These are phyloP conservation scores for Porites evermanni DNA, from an alignment of 92 coral and sea anemone species.

Conservation along the genomic window DNA sequence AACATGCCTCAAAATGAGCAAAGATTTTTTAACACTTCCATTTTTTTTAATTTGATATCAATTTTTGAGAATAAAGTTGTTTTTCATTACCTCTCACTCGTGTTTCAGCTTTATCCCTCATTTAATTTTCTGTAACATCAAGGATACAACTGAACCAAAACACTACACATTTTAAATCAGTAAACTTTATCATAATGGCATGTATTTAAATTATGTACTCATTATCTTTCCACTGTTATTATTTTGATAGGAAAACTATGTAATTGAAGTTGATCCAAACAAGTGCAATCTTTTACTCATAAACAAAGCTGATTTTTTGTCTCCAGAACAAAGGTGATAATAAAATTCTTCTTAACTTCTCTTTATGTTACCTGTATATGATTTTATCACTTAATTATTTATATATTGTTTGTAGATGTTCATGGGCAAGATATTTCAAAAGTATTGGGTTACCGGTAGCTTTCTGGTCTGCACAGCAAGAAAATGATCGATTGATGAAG, in stretches of 20 bases:
- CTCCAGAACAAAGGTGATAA: conserved; percentile 83
- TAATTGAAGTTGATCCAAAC: conserved; percentile 73
- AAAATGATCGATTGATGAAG: conserved; percentile 73
- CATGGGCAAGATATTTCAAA: conserved; percentile 87
- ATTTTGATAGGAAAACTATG: conserved; percentile 80
- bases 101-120: too few species aligned
- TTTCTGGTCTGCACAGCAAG: conserved; percentile 95
- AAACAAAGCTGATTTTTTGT: conserved; percentile 94
- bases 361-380: neutral
- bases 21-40: too few species aligned
- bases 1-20: too few species aligned
- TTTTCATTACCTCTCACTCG: too few species aligned
- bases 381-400: neutral
- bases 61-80: too few species aligned
- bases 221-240: neutral
- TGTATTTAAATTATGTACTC: neutral
- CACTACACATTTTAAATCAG: neutral
- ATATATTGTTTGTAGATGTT: conserved; percentile 1
- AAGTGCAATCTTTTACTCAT: conserved; percentile 87
- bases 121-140: too few species aligned
- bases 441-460: conserved; percentile 70
- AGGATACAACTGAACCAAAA: too few species aligned
- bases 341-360: neutral
- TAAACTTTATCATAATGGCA: neutral
- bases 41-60: too few species aligned